Conservation (phyloP, 2,888 invertebrate genomes). For the Drosophila seclusa region DNA sequence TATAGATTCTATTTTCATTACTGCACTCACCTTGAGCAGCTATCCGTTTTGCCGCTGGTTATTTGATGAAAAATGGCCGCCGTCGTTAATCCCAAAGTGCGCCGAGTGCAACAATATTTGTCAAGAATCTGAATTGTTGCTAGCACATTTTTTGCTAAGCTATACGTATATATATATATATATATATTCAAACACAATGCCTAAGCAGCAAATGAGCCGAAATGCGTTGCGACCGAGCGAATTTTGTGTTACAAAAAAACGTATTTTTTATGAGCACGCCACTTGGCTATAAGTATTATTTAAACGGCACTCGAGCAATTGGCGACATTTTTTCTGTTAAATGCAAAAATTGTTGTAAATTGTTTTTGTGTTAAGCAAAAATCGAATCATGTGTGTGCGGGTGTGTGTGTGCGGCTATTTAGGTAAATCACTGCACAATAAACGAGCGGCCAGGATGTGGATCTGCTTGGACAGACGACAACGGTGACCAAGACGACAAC, state of each 20-base stretch:
- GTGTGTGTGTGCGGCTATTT: slow-evolving; percentile 5
- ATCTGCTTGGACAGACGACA: slow-evolving; percentile 34
- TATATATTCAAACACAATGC: slow-evolving; percentile 13
- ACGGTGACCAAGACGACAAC: slow-evolving; percentile 28
- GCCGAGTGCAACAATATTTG: slow-evolving; percentile 37
- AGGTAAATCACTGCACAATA: slow-evolving; percentile 37
- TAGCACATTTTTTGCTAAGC: slow-evolving; percentile 57
- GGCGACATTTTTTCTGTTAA: slow-evolving; percentile 38
- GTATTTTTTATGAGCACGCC: slow-evolving; percentile 33
- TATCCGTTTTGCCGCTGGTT: slow-evolving; percentile 83
- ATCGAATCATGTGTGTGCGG: slow-evolving; percentile 2
- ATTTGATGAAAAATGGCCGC: slow-evolving; percentile 62
- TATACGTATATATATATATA: not conserved
- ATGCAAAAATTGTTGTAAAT: slow-evolving; percentile 28
- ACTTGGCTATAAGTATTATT: slow-evolving; percentile 29
- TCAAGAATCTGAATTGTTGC: slow-evolving; percentile 53
- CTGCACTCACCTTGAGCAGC: slow-evolving; percentile 72
- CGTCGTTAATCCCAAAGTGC: slow-evolving; percentile 61
- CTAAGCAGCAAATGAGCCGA: slow-evolving; percentile 37
- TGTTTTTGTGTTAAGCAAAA: slow-evolving; percentile 19
- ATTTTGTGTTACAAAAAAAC: slow-evolving; percentile 55
- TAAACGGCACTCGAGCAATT: slow-evolving; percentile 47
- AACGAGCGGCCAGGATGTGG: slow-evolving; percentile 35
- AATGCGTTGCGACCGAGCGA: slow-evolving; percentile 48
- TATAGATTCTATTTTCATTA: not conserved